Evolutionary conservation across 2,888 invertebrate species (phyloP).

Genomic region (Crepidodera aurea): DNA sequence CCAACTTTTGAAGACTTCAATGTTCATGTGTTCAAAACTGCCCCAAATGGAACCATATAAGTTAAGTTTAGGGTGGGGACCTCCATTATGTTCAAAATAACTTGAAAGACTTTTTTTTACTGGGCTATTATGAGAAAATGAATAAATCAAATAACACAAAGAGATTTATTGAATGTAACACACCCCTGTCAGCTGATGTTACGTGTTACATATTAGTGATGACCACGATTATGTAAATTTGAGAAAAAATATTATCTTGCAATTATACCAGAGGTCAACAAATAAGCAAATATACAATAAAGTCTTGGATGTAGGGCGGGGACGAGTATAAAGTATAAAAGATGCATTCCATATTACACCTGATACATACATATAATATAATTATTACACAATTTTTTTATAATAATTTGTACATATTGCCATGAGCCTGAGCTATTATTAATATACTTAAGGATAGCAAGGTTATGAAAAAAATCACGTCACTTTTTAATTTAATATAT

Average conservation of each 20-base stretch:
- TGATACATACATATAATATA: slow-evolving; percentile 13
- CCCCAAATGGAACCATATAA: too few relatives aligned
- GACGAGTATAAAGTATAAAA: slow-evolving; percentile 17
- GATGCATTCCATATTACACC: slow-evolving; percentile 30
- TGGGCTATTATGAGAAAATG: too few relatives aligned
- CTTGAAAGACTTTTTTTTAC: too few relatives aligned
- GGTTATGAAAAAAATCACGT: slow-evolving; percentile 33
- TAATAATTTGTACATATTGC: slow-evolving; percentile 26
- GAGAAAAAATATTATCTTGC: slow-evolving; percentile 17
- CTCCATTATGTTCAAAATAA: too few relatives aligned
- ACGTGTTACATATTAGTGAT: slow-evolving; percentile 22
- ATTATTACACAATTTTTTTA: slow-evolving; percentile 20
- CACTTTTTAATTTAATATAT: slow-evolving; percentile 33
- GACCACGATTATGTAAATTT: slow-evolving; percentile 34
- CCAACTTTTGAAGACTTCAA: too few relatives aligned
- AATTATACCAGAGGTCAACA: slow-evolving; percentile 3
- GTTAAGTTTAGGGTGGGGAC: too few relatives aligned
- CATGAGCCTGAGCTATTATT: slow-evolving; percentile 19
- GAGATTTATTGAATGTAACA: slow-evolving; percentile 11
- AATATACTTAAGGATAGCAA: slow-evolving; percentile 31
- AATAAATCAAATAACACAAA: neutral
- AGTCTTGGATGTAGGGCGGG: slow-evolving; percentile 2
- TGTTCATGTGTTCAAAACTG: too few relatives aligned
- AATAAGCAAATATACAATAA: slow-evolving; percentile 2
- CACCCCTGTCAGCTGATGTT: slow-evolving; percentile 4